Evolutionary conservation across 2,113 vertebrate species (phyloP).

Genomic region (Indicator maculatus): DNA sequence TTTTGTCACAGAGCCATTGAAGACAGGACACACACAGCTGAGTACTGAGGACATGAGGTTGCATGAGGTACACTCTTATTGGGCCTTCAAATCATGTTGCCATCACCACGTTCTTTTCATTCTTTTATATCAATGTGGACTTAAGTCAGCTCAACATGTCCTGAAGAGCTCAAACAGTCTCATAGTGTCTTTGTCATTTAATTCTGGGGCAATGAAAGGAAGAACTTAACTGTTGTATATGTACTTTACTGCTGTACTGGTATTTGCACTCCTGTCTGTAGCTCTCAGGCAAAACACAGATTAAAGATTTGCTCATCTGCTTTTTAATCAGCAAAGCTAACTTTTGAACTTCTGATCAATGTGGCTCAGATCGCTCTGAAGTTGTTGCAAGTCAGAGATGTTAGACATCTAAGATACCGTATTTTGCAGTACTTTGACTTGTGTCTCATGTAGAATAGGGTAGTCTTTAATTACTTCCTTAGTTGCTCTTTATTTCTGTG

Average conservation of each 20-base stretch:
- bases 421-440: constrained; percentile 24
- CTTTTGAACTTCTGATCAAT: constrained; percentile 9
- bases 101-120: not conserved
- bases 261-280: not conserved
- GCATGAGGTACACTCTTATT: not conserved
- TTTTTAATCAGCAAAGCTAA: constrained; percentile 20
- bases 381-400: not conserved
- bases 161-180: not conserved
- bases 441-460: not conserved
- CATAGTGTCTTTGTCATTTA: not conserved
- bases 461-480: constrained; percentile 13
- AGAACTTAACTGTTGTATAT: not conserved
- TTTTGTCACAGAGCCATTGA: not conserved
- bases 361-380: constrained; percentile 17
- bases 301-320: constrained; percentile 2
- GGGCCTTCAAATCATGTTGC: not conserved
- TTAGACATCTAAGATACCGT: not conserved
- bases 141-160: not conserved
- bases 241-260: not conserved
- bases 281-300: not conserved
- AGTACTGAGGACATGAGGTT: not conserved
- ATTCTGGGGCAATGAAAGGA: not conserved
- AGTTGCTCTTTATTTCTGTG: not conserved
- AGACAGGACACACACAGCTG: not conserved
- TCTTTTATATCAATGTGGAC: not conserved